Conservation (phyloP, 2,113 vertebrate species). For the Astur gentilis region DNA sequence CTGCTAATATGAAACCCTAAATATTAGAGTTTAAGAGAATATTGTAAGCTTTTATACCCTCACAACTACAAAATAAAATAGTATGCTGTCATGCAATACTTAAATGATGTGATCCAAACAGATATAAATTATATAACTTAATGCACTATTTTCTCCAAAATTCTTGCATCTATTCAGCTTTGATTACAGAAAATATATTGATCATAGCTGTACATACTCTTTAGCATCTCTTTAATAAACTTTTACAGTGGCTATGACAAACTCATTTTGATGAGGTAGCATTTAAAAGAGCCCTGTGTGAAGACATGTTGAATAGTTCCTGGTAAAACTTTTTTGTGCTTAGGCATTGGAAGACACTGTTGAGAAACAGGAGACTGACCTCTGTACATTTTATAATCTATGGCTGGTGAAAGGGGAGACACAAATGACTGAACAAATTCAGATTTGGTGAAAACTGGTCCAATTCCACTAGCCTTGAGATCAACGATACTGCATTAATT, state of each 20-base stretch:
- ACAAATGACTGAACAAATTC: neutral
- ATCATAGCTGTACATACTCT: neutral
- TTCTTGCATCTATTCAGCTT: neutral
- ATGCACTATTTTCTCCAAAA: neutral
- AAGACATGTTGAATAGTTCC: neutral
- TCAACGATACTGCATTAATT: neutral
- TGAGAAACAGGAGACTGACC: neutral
- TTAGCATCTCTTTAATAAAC: neutral
- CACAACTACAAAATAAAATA: neutral
- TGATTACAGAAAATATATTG: neutral
- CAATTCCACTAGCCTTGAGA: neutral
- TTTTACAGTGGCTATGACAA: neutral
- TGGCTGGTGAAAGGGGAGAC: neutral
- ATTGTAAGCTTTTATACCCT: neutral
- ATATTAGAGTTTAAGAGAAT: slow-evolving; percentile 16
- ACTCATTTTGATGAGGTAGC: slow-evolving; percentile 39
- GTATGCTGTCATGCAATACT: neutral
- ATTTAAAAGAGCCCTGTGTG: neutral
- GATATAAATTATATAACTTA: neutral
- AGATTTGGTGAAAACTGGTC: neutral
- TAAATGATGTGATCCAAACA: neutral
- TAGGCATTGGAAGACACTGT: neutral
- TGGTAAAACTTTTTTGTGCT: neutral
- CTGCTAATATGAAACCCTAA: neutral
- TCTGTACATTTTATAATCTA: neutral